Evolutionary conservation across 2,113 vertebrate genomes (phyloP).

Genomic region (Platichthys flesus): DNA sequence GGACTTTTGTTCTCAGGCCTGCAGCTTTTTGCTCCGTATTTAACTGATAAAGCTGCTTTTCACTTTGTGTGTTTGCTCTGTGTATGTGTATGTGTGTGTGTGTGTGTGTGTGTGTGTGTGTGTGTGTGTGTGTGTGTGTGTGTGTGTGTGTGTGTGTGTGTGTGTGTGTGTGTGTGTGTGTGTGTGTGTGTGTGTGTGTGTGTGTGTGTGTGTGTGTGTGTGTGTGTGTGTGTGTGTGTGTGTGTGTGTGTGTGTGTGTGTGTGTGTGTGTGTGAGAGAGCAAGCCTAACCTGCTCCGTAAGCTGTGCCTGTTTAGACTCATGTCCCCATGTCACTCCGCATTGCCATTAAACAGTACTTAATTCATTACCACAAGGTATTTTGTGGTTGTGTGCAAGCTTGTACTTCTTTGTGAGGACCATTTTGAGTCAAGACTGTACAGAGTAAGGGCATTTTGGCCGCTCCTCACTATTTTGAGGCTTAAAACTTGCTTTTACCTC

Average conservation of each 20-base stretch:
- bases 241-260: background rate
- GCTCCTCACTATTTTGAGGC: background rate
- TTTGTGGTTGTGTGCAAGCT: background rate
- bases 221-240: constrained; percentile 10
- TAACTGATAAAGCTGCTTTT: constrained; percentile 26
- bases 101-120: constrained; percentile 10
- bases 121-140: constrained; percentile 10
- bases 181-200: constrained; percentile 10
- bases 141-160: constrained; percentile 10
- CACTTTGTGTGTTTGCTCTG: constrained; percentile 20
- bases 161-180: constrained; percentile 10
- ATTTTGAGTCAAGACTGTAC: too few relatives aligned
- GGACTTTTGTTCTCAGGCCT: constrained; percentile 11
- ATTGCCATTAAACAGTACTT: constrained; percentile 13
- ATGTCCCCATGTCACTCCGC: constrained; percentile 24
- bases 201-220: constrained; percentile 10
- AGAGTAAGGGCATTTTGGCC: background rate
- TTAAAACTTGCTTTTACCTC: too few relatives aligned
- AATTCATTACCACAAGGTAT: constrained; percentile 1
- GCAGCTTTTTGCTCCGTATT: constrained; percentile 16
- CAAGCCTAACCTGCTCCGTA: constrained; percentile 58
- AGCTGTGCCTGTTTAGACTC: constrained; percentile 5
- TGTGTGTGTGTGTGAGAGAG: constrained; percentile 19
- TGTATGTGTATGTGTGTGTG: background rate
- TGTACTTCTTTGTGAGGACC: too few relatives aligned